Evolutionary conservation across 2,113 vertebrate species (phyloP).

Genomic region (Holacanthus passer): DNA sequence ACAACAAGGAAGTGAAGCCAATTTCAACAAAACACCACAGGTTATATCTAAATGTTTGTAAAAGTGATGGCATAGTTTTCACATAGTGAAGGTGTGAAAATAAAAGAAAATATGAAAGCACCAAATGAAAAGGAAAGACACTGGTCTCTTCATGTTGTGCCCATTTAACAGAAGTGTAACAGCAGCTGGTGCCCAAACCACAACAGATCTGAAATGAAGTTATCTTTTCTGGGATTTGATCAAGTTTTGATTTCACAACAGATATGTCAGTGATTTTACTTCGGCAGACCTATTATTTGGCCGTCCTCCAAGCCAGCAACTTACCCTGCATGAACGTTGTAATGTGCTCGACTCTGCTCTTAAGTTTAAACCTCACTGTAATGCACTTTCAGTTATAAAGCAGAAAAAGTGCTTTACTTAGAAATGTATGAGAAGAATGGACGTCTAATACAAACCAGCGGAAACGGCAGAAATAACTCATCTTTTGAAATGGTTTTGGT

Average conservation of each 20-base stretch:
- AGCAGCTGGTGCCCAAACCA: slow-evolving; percentile 3
- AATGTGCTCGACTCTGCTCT: slow-evolving; percentile 15
- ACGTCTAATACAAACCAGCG: neutral
- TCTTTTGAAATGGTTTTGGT: slow-evolving; percentile 4
- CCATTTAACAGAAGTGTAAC: neutral
- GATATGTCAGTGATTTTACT: slow-evolving; percentile 16
- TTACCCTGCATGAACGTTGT: neutral
- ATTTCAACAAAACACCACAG: neutral
- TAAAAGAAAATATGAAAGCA: slow-evolving; percentile 16
- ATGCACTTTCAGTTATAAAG: neutral
- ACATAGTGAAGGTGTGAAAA: neutral
- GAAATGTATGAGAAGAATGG: neutral
- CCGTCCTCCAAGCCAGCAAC: neutral
- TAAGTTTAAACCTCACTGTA: neutral
- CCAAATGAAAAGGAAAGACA: neutral
- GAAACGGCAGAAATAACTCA: neutral
- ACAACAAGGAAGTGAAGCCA: neutral
- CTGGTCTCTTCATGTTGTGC: neutral
- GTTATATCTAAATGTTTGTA: slow-evolving; percentile 1
- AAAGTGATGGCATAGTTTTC: neutral
- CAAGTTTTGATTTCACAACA: slow-evolving; percentile 7
- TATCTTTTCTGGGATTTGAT: slow-evolving; percentile 5
- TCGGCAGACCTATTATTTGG: neutral
- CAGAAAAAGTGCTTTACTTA: neutral
- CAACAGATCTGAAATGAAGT: neutral